phyloP scores from a whole-genome alignment of 37 sponge, comb jelly and placozoan species.

The Mnemiopsis leidyi region DNA sequence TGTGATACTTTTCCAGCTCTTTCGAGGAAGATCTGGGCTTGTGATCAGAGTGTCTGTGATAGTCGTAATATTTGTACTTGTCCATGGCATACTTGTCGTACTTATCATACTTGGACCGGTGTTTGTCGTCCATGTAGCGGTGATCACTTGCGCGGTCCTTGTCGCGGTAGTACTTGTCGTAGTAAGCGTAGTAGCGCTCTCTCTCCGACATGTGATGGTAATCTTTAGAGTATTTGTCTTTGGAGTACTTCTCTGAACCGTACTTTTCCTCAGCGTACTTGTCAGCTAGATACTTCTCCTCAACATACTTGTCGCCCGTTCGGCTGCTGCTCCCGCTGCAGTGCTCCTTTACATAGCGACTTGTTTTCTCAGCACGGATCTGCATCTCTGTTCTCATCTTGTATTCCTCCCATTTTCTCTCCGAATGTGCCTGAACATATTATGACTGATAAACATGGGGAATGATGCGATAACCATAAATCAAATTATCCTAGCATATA shows the following conservation, averaged over 20 bases:
- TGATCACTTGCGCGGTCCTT: background rate
- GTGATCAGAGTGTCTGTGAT: constrained; percentile 44
- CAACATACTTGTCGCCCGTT: background rate
- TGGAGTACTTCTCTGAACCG: background rate
- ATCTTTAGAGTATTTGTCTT: background rate
- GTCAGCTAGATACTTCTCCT: background rate
- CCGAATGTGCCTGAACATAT: background rate
- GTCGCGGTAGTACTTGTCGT: constrained; percentile 39
- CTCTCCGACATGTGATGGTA: constrained; percentile 12
- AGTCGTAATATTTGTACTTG: constrained; percentile 34
- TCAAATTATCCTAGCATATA: no score
- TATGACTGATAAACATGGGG: no score
- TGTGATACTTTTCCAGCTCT: constrained; percentile 11
- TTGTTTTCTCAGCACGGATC: constrained; percentile 57
- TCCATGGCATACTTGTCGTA: background rate
- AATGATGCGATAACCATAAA: no score
- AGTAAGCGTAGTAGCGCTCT: constrained; percentile 51
- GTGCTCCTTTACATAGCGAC: constrained; percentile 53
- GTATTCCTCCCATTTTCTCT: constrained; percentile 33
- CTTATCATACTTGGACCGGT: constrained; percentile 30
- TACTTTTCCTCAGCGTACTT: constrained; percentile 19
- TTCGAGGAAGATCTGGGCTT: constrained; percentile 26
- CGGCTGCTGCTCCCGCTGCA: background rate
- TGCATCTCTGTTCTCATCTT: constrained; percentile 56
- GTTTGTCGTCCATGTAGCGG: background rate